Base-by-base conservation (phyloP, 2,797 vertebrate species). In the Nannoperca australis region DNA sequence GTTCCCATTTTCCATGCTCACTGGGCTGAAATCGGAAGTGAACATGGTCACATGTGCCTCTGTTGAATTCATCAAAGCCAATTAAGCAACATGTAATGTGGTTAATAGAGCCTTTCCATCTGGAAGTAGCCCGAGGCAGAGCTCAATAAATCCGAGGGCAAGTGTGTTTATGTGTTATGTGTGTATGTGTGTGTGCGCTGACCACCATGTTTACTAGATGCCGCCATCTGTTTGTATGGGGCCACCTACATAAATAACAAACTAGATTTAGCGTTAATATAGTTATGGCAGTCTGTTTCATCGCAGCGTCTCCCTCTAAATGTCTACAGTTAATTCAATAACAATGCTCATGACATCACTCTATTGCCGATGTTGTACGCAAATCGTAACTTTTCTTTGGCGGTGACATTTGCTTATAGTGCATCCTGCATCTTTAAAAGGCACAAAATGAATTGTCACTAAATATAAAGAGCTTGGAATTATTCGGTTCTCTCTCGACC, bases 271-370 rank as follows among this genome's bases (percentile, higher is more conserved):
- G 79, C 54, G 32, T 82, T 94, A 94, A 94, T 87, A 78, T 66
- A 71, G 87, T 94, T 94, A 94, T 50, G 63, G 87, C 67, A 73
- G 91, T 93, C 93, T 95, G 91, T 92, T 94, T 93, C 79, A 85
- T 91, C 2, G 88, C 90, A 89, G 51, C 42, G 76, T 89, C 89
- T 93, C 89, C 76, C 65, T 82, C 86, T 86, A 68, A 91, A 85
- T 88, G 90, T 88, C 86, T 89, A 82, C 68, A 71, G 87, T 80
- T 91, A 80, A 93, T 91, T 82, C 68, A 69, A 93, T 91, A 86
- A 87, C 60, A 14, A 36, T 50, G 78, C 69, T 84, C n/a, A 70
- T 90, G 87, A 90, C 86, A 84, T 93, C 83, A 90, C 40, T 81
- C 56, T 45, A 7, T 49, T 63, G 65, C 73, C 22, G 38, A 70